These are phyloP conservation scores for Lutraria lutraria DNA, from an alignment of 2,888 invertebrate genomes.

Conservation along the genomic window DNA sequence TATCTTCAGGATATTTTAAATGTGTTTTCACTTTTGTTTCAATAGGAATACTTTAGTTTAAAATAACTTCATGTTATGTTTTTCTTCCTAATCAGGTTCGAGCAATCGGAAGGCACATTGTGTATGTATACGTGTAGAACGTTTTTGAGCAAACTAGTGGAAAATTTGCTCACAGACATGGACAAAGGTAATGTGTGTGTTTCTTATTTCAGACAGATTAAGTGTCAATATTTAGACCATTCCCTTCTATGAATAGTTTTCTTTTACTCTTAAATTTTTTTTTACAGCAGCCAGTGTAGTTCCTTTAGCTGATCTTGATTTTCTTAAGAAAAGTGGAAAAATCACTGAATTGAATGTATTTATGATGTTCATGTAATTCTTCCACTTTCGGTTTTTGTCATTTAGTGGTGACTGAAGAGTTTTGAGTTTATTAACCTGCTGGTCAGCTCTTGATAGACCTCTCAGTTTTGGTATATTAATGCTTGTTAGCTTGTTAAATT, in stretches of 20 bases:
- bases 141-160: constrained; percentile 72
- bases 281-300: too few relatives aligned
- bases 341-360: too few relatives aligned
- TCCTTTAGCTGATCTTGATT: too few relatives aligned
- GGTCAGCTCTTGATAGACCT: too few relatives aligned
- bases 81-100: background rate
- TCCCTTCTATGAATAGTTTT: background rate
- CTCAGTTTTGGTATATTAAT: too few relatives aligned
- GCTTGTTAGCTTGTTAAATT: too few relatives aligned
- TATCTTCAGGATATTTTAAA: too few relatives aligned
- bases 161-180: constrained; percentile 74
- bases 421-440: too few relatives aligned
- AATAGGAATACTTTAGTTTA: too few relatives aligned
- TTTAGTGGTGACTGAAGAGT: background rate
- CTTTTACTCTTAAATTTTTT: background rate
- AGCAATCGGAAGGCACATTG: constrained; percentile 51
- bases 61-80: too few relatives aligned
- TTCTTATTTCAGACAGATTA: background rate
- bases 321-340: too few relatives aligned
- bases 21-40: too few relatives aligned
- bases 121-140: constrained; percentile 72
- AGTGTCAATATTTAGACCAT: background rate
- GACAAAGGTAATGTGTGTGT: constrained; percentile 77
- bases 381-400: background rate
- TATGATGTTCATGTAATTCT: background rate